phyloP scores from a whole-genome alignment of 2,797 vertebrate species.

The Semotilus atromaculatus region DNA sequence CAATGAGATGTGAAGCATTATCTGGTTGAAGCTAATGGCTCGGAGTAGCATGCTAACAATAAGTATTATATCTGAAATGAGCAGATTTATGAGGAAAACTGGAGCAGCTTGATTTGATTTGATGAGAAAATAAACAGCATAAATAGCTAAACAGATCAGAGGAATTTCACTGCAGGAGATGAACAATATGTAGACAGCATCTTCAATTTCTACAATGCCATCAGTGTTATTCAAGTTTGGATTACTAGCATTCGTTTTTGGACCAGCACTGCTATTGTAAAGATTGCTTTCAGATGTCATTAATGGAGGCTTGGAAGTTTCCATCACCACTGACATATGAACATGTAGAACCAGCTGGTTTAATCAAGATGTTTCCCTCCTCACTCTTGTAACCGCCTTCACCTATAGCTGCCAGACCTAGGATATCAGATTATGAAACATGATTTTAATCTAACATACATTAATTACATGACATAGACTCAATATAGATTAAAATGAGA shows the following conservation, averaged over 20 bases:
- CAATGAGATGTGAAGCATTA: fast-evolving
- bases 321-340: background rate
- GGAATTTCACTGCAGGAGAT: background rate
- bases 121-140: background rate
- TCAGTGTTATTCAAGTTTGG: background rate
- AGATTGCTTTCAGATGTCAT: background rate
- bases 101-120: background rate
- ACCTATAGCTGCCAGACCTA: background rate
- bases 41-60: background rate
- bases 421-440: background rate
- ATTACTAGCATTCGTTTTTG: background rate
- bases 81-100: background rate
- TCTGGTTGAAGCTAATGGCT: too few relatives aligned
- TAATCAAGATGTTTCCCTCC: background rate
- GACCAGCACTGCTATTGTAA: background rate
- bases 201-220: too few relatives aligned
- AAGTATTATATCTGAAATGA: background rate
- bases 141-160: background rate
- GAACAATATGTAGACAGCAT: background rate
- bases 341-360: background rate
- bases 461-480: background rate
- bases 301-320: background rate
- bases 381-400: background rate
- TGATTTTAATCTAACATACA: background rate
- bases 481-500: background rate